Percentiles rank a stretch among this genome's conserved stretches.
These are phyloP conservation scores for Xerus inauris DNA, from an alignment of 2,113 vertebrate genomes.

Conservation along the genomic window DNA sequence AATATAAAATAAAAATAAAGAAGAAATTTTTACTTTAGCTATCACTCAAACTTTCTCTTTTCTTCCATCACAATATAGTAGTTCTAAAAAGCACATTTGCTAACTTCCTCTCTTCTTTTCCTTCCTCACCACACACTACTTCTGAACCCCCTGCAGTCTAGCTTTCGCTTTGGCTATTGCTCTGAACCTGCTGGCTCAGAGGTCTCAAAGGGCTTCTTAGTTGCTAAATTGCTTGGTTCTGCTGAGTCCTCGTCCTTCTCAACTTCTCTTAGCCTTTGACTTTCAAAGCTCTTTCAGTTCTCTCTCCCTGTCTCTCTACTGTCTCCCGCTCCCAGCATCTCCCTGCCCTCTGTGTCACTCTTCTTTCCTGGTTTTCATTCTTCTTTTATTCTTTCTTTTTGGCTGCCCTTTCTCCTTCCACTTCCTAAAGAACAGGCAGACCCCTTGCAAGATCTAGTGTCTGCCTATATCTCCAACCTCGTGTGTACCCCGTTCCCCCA, in stretches of 20 bases:
- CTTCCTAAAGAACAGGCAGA: neutral
- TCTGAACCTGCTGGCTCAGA: neutral
- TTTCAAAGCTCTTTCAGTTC: neutral
- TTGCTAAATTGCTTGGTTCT: neutral
- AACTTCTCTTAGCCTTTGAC: neutral
- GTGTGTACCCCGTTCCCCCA: neutral
- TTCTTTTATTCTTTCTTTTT: neutral
- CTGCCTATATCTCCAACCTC: neutral
- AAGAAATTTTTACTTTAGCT: neutral
- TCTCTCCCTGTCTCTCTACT: neutral
- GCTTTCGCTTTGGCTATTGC: neutral
- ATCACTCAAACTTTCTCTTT: conserved; percentile 22
- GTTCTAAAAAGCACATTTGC: neutral
- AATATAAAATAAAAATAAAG: conserved; percentile 21
- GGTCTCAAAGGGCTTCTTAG: neutral
- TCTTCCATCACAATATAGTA: neutral
- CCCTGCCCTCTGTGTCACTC: neutral
- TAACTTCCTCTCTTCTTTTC: conserved; percentile 33
- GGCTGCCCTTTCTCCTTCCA: neutral
- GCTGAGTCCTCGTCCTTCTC: neutral
- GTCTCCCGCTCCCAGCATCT: neutral
- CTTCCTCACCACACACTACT: neutral
- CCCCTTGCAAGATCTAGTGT: neutral
- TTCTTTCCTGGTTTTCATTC: neutral
- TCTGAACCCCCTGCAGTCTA: neutral